phyloP scores from a whole-genome alignment of 2,797 vertebrate genomes.

The Rhabdophis nuchalis region DNA sequence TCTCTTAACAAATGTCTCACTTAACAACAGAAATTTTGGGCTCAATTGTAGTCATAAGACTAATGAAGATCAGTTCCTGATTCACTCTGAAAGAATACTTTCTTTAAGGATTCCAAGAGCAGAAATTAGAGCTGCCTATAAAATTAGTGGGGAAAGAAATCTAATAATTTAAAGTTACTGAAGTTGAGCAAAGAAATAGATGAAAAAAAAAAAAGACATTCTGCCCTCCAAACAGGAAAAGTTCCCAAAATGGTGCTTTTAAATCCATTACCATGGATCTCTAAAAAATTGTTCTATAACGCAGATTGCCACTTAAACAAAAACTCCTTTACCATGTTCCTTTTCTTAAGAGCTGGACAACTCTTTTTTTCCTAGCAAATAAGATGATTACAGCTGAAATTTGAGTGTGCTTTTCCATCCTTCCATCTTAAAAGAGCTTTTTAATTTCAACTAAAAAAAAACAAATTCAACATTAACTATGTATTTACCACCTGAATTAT shows the following conservation, averaged over 20 bases:
- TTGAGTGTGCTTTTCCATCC: neutral
- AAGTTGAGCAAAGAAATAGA: neutral
- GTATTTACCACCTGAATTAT: neutral
- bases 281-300: neutral
- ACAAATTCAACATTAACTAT: neutral
- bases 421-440: neutral
- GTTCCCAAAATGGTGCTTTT: neutral
- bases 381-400: neutral
- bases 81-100: neutral
- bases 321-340: neutral
- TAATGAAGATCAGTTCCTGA: neutral
- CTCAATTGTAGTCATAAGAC: neutral
- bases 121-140: neutral
- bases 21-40: neutral
- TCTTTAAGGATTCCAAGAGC: neutral
- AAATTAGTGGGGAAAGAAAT: neutral
- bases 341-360: neutral
- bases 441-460: no score
- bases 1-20: neutral
- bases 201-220: neutral
- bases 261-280: neutral
- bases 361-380: neutral
- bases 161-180: neutral
- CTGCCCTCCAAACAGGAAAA: neutral
- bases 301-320: neutral